Conservation (phyloP, 2,113 vertebrate species). For the Equus przewalskii region DNA sequence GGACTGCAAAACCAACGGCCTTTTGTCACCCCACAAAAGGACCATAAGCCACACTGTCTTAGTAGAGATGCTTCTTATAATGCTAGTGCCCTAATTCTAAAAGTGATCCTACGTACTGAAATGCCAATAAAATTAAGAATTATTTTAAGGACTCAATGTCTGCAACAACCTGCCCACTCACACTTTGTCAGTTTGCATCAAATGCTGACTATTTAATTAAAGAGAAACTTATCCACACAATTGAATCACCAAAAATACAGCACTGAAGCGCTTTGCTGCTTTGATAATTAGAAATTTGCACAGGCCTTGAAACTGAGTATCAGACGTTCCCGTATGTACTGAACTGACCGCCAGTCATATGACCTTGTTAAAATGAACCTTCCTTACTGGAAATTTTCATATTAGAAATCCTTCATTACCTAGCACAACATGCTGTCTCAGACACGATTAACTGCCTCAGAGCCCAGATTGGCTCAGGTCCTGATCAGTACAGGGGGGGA, state of each 20-base stretch:
- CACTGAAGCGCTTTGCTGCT: background rate
- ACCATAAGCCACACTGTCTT: background rate
- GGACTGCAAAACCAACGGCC: background rate
- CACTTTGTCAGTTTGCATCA: background rate
- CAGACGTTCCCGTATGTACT: background rate
- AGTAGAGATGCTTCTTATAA: background rate
- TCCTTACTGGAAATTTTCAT: background rate
- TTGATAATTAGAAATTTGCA: background rate
- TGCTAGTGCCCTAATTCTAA: background rate
- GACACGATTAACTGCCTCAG: background rate
- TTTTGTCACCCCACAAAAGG: background rate
- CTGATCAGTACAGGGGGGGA: background rate
- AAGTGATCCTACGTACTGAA: background rate
- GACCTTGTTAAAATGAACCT: background rate
- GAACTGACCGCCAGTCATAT: background rate
- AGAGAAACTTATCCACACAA: background rate
- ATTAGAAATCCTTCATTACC: background rate
- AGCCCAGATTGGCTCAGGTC: background rate
- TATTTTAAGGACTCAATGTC: background rate
- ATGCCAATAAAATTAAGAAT: background rate
- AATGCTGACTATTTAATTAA: constrained; percentile 1
- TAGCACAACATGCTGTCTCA: background rate
- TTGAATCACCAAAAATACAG: background rate
- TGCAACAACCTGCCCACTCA: background rate
- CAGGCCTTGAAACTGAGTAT: background rate